phyloP scores from a whole-genome alignment of 2,113 vertebrate species.

The Budorcas taxicolor region DNA sequence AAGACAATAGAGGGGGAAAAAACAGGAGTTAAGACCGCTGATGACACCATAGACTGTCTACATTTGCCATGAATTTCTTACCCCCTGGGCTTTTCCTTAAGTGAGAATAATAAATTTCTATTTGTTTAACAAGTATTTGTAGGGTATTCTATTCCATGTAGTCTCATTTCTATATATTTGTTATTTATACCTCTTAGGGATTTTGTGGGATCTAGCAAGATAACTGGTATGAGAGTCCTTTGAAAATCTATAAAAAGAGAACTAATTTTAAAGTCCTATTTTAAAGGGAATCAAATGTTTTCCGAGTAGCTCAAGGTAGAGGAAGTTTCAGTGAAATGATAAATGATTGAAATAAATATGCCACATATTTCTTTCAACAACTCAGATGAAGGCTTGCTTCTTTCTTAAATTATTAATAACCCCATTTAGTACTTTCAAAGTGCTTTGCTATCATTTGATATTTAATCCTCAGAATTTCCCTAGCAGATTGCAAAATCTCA shows the following conservation, averaged over 20 bases:
- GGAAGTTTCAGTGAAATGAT: slow-evolving; percentile 9
- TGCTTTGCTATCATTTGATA: slow-evolving; percentile 43
- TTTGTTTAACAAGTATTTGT: not conserved
- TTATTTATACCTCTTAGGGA: not conserved
- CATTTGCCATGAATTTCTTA: not conserved
- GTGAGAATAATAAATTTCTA: not conserved
- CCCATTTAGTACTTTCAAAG: slow-evolving; percentile 50
- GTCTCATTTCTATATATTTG: not conserved
- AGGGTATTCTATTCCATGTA: not conserved
- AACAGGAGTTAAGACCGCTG: not conserved
- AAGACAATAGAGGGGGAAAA: not conserved
- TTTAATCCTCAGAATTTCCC: slow-evolving; percentile 30
- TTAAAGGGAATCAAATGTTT: slow-evolving; percentile 12
- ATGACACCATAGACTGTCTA: not conserved
- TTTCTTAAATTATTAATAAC: slow-evolving; percentile 61
- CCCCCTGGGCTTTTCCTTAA: not conserved
- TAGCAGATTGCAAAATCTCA: slow-evolving; percentile 36
- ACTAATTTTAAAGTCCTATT: not conserved
- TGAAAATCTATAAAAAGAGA: slow-evolving; percentile 14
- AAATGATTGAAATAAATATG: slow-evolving; percentile 21
- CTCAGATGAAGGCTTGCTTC: not conserved
- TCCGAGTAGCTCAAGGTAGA: not conserved
- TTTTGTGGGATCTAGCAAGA: not conserved
- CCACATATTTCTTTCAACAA: not conserved
- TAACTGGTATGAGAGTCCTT: not conserved